Conservation (phyloP, 2,888 invertebrate species). For the Xylophagus ater region DNA sequence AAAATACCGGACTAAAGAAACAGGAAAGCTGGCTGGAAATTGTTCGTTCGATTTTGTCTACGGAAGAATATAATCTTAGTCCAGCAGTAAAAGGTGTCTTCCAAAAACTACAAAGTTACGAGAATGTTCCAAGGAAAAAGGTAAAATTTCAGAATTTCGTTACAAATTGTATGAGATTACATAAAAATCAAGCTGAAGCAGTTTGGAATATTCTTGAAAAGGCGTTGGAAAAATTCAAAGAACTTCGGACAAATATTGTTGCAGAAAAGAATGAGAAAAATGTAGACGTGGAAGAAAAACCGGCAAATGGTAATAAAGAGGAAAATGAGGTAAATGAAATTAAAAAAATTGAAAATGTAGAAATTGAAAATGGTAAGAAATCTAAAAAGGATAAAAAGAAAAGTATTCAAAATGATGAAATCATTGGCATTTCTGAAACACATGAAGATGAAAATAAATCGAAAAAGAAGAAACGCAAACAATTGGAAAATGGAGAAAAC, state of each 20-base stretch:
- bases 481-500: not conserved
- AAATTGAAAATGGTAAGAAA: slow-evolving; percentile 26
- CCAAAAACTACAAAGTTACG: slow-evolving; percentile 54
- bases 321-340: not conserved
- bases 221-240: slow-evolving; percentile 37
- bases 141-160: slow-evolving; percentile 72
- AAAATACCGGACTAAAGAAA: slow-evolving; percentile 76
- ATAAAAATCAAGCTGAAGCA: slow-evolving; percentile 55
- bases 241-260: slow-evolving; percentile 3
- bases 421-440: slow-evolving; percentile 22
- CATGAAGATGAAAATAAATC: slow-evolving; percentile 20
- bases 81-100: slow-evolving; percentile 51
- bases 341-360: slow-evolving; percentile 1
- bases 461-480: not conserved
- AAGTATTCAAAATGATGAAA: slow-evolving; percentile 15
- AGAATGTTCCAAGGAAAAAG: slow-evolving; percentile 79
- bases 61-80: slow-evolving; percentile 27
- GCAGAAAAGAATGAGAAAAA: slow-evolving; percentile 4
- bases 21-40: slow-evolving; percentile 65
- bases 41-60: slow-evolving; percentile 30
- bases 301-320: slow-evolving; percentile 1
- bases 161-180: slow-evolving; percentile 49
- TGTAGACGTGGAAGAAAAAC: not conserved
- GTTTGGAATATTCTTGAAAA: slow-evolving; percentile 48
- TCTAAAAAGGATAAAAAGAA: slow-evolving; percentile 22